Percentiles rank a stretch among this genome's conserved stretches.
phyloP scores from a whole-genome alignment of 2,888 invertebrate genomes.

The Ariolimax columbianus region DNA sequence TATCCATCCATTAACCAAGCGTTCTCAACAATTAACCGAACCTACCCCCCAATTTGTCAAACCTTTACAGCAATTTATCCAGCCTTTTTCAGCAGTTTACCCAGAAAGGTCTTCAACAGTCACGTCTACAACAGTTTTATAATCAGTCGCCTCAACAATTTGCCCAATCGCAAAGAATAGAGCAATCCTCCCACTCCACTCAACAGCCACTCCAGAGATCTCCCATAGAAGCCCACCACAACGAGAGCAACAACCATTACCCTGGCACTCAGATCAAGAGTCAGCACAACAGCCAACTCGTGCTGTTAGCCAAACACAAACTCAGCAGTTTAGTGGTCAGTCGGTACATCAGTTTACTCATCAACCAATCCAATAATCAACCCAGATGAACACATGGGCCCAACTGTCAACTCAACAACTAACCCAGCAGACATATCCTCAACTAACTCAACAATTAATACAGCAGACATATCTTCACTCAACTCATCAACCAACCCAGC shows the following conservation, averaged over 20 bases:
- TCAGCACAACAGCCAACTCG: neutral
- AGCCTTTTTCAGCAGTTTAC: neutral
- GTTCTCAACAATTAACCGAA: neutral
- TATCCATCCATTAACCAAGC: neutral
- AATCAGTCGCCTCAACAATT: neutral
- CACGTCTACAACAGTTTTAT: neutral
- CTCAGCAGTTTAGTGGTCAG: neutral
- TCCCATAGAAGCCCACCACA: neutral
- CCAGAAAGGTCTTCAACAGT: neutral
- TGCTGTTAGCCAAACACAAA: neutral
- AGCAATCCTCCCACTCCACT: neutral
- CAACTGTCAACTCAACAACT: neutral
- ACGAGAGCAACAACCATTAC: neutral
- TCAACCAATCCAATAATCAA: neutral
- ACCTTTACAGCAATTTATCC: neutral
- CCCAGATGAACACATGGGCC: neutral
- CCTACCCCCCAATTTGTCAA: no score
- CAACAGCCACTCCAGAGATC: neutral
- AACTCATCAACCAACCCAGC: neutral
- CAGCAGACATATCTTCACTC: no score
- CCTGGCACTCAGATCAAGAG: no score
- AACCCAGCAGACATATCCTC: neutral
- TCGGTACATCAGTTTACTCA: neutral
- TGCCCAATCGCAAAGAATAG: neutral
- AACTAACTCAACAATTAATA: neutral